These are phyloP conservation scores for Torymus aiolomorphi DNA, from an alignment of 2,888 invertebrate species.

Conservation along the genomic window DNA sequence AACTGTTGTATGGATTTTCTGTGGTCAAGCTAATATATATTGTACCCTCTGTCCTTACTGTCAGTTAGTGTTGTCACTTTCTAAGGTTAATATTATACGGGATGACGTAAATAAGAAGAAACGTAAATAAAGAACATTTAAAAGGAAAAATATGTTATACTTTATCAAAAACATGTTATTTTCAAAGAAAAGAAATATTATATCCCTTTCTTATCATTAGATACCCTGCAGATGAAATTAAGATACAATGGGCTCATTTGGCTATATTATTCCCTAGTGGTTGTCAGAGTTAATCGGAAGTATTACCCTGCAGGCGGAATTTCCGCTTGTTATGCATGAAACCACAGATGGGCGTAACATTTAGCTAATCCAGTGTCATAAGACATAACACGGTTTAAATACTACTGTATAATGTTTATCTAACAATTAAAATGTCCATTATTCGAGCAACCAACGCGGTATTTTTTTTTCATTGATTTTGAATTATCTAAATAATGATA, in stretches of 20 bases:
- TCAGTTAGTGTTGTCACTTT: conserved; percentile 1
- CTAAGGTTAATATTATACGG: conserved; percentile 8
- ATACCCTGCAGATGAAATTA: background rate
- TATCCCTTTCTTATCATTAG: no score
- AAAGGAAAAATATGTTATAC: no score
- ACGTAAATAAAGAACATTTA: background rate
- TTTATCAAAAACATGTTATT: no score
- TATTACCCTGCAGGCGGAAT: background rate
- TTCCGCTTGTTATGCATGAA: background rate
- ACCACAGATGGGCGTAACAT: background rate
- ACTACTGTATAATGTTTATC: no score
- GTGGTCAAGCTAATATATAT: no score
- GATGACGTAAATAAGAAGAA: conserved; percentile 7
- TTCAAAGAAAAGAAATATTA: no score
- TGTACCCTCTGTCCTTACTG: background rate
- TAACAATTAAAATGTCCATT: no score
- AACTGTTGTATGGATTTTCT: no score
- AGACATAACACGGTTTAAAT: no score
- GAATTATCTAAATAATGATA: no score
- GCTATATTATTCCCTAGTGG: conserved; percentile 4
- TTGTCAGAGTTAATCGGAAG: background rate
- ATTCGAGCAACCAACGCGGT: no score
- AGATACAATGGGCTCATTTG: background rate
- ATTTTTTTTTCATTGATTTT: no score
- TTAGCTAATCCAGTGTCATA: background rate